Evolutionary conservation across 2,113 vertebrate species (phyloP), one percentile per base, ranked within the genome.

Genomic region (Rhinoptilus africanus): DNA sequence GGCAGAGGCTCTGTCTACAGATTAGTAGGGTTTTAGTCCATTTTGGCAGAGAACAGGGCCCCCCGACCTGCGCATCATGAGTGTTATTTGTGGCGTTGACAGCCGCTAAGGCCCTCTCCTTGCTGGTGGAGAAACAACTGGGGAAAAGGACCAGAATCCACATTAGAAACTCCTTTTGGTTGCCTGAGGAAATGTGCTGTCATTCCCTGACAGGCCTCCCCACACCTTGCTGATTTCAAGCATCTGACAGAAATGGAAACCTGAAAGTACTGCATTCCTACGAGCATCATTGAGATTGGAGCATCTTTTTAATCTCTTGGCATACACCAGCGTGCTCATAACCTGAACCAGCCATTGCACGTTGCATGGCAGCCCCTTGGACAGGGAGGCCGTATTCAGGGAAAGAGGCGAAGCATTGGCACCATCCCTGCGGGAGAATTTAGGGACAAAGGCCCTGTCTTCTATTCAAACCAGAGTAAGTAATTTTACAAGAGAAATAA

Each of bases 311-410:
- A 48, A n/a, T 7, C 7, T 60, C 66, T 66, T 66, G 30, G 2
- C 27, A 7, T 30, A 34, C 8, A 60, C 3, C 14, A 39, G 15
- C 1, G 0, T 4, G 14, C 60, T 75, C 64, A 24, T 51, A 51
- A 78, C 27, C 17, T 21, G n/a, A 82, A 60, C 2, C 20, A 67
- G 30, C 13, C 12, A 11, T 7, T 75, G 18, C 13, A 15, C 9
- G 8, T 11, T 68, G 23, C 3, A 2, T 28, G 20, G 23, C 11
- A 43, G 41, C 8, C 26, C 14, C 23, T 59, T 24, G 27, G 41
- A 21, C 10, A 32, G 66, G 0, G 0, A 66, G 27, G 18, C 18
- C 0, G 0, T 12, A 1, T 23, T 15, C 8, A 37, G 15, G 45
- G 45, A 37, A 47, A 20, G 26, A 60, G 12, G 28, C 2, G 9